phyloP scores from a whole-genome alignment of 2,113 vertebrate species.

The Eonycteris spelaea region DNA sequence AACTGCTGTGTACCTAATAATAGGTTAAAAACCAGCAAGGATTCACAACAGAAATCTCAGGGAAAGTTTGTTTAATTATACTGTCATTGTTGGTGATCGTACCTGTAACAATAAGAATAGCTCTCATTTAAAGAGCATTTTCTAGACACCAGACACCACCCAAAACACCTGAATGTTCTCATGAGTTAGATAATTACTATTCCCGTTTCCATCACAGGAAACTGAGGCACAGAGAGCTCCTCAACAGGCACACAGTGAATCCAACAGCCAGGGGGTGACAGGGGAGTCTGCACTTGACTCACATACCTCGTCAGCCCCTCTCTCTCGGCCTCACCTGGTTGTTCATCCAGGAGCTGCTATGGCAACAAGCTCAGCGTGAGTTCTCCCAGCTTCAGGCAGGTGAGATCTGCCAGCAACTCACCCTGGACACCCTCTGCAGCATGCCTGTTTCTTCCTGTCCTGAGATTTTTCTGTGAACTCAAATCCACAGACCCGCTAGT shows the following conservation, averaged over 20 bases:
- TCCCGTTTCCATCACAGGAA: background rate
- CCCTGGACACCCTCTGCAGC: too few relatives aligned
- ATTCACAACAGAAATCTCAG: background rate
- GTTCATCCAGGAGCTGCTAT: background rate
- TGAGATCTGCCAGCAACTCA: background rate
- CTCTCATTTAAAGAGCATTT: background rate
- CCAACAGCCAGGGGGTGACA: background rate
- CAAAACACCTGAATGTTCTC: background rate
- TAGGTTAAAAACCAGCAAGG: background rate
- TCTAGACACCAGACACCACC: background rate
- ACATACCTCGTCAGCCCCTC: too few relatives aligned
- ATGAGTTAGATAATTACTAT: background rate
- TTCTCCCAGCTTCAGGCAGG: background rate
- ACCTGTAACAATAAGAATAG: background rate
- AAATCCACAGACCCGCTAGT: rapidly evolving
- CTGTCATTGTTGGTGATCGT: background rate
- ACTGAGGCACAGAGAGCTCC: background rate
- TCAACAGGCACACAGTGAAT: background rate
- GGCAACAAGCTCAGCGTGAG: background rate
- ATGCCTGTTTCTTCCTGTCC: background rate
- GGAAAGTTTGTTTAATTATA: background rate
- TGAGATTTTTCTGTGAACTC: too few relatives aligned
- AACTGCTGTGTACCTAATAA: background rate
- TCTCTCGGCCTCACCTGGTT: background rate
- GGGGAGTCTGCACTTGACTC: too few relatives aligned